Base-by-base conservation (phyloP, 2,888 invertebrate species). In the Ditula angustiorana region DNA sequence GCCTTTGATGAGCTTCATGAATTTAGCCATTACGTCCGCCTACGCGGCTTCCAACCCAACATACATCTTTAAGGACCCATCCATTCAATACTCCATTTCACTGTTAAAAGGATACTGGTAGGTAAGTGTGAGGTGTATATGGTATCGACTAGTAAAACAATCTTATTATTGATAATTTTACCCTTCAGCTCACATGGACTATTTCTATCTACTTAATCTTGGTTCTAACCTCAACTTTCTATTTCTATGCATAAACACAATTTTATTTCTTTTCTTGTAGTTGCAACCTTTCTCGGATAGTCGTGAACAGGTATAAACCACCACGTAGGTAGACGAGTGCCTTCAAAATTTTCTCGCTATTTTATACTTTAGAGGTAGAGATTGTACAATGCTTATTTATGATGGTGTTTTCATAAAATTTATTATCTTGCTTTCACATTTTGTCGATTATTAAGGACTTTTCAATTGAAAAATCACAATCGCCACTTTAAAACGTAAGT, bases 271-370 rank as follows among this genome's bases (percentile, higher is more conserved):
- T 85, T 88, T 85, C 87, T 89, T 92, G 91, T 92, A 92, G 92
- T 90, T 92, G 87, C 90, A 90, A 88, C 92, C 92, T 83, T 92
- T 87, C 83, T 92, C 92, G 92, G 92, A 92, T 90, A 92, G 92
- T 88, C 90, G 92, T 82, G 88, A 92, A 82, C 92, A 92, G 92
- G 92, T 92, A 92, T 83, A 83, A 82, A 79, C 75, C 73, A 74
- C 75, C 81, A 81, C 74, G 81, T 87, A 85, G 88, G 84, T 91
- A 88, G 84, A 81, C 71, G 76, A 82, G 79, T 80, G 81, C 79
- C 79, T 83, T 82, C 71, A 71, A 72, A 66, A 70, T 72, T 76
- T 65, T 69, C 55, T 58, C 63, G 79, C 75, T 78, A 76, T 74
- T 70, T 78, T 73, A 78, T 81, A 77, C 78, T 82, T 67, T 79